These are phyloP conservation scores for Anabacerthia variegaticeps DNA, from an alignment of 2,797 vertebrate species.

Conservation along the genomic window DNA sequence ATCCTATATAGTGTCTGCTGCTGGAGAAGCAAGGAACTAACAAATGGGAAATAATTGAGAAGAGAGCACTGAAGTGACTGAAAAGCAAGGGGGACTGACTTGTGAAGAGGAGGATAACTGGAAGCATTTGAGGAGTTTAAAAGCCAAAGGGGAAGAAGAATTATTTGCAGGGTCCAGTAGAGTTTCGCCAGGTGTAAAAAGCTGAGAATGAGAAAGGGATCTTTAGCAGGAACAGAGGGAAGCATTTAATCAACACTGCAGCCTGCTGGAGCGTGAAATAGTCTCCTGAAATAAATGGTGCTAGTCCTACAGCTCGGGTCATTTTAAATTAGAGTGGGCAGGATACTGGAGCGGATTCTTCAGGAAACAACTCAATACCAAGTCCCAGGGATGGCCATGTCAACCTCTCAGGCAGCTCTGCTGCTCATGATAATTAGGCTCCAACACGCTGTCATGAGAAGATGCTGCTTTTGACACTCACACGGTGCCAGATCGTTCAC, in stretches of 20 bases:
- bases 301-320: neutral
- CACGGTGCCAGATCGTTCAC: neutral
- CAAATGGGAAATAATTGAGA: conserved; percentile 33
- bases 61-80: neutral
- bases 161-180: conserved; percentile 33
- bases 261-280: conserved; percentile 50
- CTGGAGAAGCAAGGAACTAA: neutral
- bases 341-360: neutral
- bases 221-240: conserved; percentile 53
- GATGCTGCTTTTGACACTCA: neutral
- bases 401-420: neutral
- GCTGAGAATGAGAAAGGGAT: conserved; percentile 26
- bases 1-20: neutral
- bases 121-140: neutral
- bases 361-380: conserved; percentile 13
- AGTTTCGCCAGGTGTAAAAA: conserved; percentile 19
- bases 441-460: neutral
- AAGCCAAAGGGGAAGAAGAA: conserved; percentile 36
- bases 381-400: neutral
- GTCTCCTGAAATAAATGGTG: conserved; percentile 24
- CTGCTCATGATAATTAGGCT: neutral
- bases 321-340: conserved; percentile 42
- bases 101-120: conserved; percentile 15
- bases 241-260: conserved; percentile 44
- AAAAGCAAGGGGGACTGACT: conserved; percentile 1